Conservation (phyloP, 2,888 invertebrate genomes). For the Caradrina clavipalpis region DNA sequence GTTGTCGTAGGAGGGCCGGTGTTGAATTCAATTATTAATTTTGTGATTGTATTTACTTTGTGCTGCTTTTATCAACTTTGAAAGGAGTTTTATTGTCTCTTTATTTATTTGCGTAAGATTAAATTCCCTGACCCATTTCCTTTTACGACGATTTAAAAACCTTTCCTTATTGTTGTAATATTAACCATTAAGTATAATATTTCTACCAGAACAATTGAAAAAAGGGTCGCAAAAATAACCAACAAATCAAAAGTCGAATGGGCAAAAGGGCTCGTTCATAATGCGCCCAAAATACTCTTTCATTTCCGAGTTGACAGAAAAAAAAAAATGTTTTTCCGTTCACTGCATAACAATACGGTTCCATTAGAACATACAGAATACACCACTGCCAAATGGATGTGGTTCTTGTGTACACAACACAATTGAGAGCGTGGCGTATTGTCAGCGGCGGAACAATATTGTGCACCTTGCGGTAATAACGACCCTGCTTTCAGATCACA, state of each 20-base stretch:
- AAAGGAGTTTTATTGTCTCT: neutral
- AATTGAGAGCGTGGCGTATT: constrained; percentile 37
- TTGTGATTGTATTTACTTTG: neutral
- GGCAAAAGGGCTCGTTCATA: constrained; percentile 14
- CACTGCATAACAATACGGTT: constrained; percentile 56
- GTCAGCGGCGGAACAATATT: constrained; percentile 43
- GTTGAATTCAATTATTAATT: neutral
- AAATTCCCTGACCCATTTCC: neutral
- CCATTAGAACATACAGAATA: constrained; percentile 50
- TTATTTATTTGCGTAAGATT: neutral
- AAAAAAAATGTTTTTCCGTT: constrained; percentile 41
- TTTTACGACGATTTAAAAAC: neutral
- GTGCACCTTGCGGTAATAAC: constrained; percentile 57
- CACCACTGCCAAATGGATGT: constrained; percentile 54
- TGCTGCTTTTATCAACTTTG: neutral
- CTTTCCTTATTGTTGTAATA: neutral
- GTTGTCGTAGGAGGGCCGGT: neutral
- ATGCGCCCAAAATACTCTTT: constrained; percentile 40
- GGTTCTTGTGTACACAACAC: constrained; percentile 32
- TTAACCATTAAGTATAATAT: constrained; percentile 3
- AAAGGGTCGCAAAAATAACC: constrained; percentile 1
- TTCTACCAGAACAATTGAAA: constrained; percentile 6
- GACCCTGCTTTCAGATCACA: constrained; percentile 31
- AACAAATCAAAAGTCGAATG: constrained; percentile 28
- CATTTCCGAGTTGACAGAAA: constrained; percentile 38